Base-by-base conservation (phyloP, 37 sponge, comb jelly and placozoan species). In the Agelas oroides region DNA sequence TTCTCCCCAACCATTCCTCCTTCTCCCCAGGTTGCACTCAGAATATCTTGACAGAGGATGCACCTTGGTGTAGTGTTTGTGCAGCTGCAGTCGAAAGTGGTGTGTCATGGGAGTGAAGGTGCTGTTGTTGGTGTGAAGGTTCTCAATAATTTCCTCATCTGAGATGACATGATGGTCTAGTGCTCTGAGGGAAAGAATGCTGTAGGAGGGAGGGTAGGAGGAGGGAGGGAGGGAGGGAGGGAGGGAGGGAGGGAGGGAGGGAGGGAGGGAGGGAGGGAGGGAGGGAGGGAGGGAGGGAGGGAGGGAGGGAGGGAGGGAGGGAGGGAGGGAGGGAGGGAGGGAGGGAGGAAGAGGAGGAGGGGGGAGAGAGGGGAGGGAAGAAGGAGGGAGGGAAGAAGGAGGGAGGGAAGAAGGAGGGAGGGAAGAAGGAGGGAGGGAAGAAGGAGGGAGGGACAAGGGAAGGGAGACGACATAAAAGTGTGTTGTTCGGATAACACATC, bases 61-160 rank as follows among this genome's bases (percentile, higher is more conserved):
- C n/a, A 46, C 46, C 19, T 24, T 18, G 38, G 53, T 25, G 28
- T 0, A n/a, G 23, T 76, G 71, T n/a, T 31, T 46, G 59, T 92
- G 83, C 3, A 87, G 80, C 3, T 67, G 77, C 28, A 83, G 59
- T 46, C 73, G 78, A 39, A 92, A 72, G 52, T 65, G 52, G 19
- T 31, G n/a, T 0, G 81, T 27, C 0, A 65, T 70, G 20, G 96
- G 40, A 28, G 54, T 53, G 65, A 87, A 95, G 38, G 40, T 38
- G 8, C 76, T 90, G 25, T 40, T 21, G 3, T 46, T 46, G 11
- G 92, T 76, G 21, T 77, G n/a, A 23, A 92, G 62, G 66, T 95
- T 77, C 58, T 92, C 93, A 54, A 95, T 81, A 27, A 95, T 77
- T 71, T 95, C 96, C 35, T 92, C 93, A 76, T 95, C 96, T 59